Evolutionary conservation across 35 echinoderm and acorn worm genomes (phyloP).

Genomic region (Ptychodera flava): DNA sequence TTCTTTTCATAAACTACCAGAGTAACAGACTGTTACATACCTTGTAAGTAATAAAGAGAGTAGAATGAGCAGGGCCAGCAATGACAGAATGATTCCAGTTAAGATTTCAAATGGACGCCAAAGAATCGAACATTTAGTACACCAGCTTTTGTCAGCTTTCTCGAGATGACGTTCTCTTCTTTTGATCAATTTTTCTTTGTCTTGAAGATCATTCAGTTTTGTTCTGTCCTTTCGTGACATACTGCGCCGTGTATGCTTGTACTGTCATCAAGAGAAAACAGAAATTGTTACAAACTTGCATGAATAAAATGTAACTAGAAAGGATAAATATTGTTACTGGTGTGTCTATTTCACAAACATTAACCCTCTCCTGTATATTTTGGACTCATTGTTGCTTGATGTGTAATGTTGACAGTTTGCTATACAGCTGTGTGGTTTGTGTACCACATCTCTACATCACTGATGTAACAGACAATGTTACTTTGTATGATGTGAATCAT

Average conservation of each 20-base stretch:
- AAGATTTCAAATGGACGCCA: slow-evolving; percentile 78
- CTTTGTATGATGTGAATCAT: too few species aligned
- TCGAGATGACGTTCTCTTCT: slow-evolving; percentile 63
- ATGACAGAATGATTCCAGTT: slow-evolving; percentile 34
- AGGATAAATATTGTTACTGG: not conserved
- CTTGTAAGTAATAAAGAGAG: slow-evolving; percentile 61
- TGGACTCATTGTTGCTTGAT: too few species aligned
- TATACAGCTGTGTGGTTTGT: too few species aligned
- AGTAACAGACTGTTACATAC: slow-evolving; percentile 13
- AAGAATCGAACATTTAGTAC: slow-evolving; percentile 36
- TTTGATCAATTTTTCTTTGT: slow-evolving; percentile 79
- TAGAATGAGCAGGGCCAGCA: slow-evolving; percentile 42
- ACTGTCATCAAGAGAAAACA: too few species aligned
- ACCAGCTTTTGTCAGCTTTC: slow-evolving; percentile 13
- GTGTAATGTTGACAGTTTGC: too few species aligned
- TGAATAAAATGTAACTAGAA: not conserved
- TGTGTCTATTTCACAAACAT: not conserved
- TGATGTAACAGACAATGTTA: too few species aligned
- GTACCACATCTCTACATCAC: too few species aligned
- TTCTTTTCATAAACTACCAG: too few species aligned
- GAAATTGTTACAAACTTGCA: too few species aligned
- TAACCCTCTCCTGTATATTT: too few species aligned
- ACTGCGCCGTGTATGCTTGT: not conserved
- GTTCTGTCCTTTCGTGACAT: slow-evolving; percentile 6
- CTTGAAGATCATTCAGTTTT: slow-evolving; percentile 44